These are phyloP conservation scores for Coptodon bakossiorum DNA, from an alignment of 2,113 vertebrate genomes.

Conservation along the genomic window DNA sequence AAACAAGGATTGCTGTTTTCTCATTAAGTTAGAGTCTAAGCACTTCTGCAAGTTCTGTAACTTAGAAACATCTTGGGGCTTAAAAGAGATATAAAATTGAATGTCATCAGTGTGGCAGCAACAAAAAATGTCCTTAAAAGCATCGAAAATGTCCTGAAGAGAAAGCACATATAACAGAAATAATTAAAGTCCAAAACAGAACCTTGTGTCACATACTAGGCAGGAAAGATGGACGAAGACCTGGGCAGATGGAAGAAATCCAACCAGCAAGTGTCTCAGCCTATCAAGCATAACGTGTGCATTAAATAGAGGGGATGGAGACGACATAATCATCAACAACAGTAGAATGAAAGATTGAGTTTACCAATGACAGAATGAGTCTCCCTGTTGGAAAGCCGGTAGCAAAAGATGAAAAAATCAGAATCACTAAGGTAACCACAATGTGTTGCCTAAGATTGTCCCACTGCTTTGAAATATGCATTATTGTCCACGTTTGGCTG, in stretches of 20 bases:
- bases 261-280: not conserved
- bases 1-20: not conserved
- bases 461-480: not conserved
- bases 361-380: not conserved
- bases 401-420: not conserved
- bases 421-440: not conserved
- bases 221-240: not conserved
- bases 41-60: not conserved
- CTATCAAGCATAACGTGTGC: not conserved
- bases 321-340: not conserved
- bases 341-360: not conserved
- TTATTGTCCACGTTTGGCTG: not conserved
- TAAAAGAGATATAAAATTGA: not conserved
- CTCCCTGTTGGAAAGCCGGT: rapidly evolving
- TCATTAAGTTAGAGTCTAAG: not conserved
- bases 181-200: not conserved
- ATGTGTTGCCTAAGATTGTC: not conserved
- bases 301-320: not conserved
- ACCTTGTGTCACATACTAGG: not conserved
- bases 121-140: not conserved
- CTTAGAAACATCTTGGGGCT: not conserved
- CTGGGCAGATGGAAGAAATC: not conserved
- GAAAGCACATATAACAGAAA: not conserved
- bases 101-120: not conserved
- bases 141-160: rapidly evolving